Evolutionary conservation across 2,113 vertebrate species (phyloP).

Genomic region (Bucco capensis): DNA sequence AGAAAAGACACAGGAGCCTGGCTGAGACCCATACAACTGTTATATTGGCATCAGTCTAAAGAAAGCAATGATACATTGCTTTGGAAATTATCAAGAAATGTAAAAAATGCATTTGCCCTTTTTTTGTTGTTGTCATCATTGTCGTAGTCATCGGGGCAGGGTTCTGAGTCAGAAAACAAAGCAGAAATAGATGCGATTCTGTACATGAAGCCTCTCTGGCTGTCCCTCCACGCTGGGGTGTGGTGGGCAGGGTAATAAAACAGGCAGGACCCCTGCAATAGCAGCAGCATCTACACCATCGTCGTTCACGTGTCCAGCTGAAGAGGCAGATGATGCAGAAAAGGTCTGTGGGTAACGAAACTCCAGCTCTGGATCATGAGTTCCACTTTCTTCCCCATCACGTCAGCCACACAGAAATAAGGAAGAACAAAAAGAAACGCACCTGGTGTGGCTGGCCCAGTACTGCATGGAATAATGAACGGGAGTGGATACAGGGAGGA

Average conservation of each 20-base stretch:
- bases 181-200: slow-evolving; percentile 54
- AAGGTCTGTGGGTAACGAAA: slow-evolving; percentile 1
- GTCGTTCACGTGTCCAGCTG: background rate
- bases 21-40: slow-evolving; percentile 67
- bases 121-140: slow-evolving; percentile 38
- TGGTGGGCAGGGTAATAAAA: background rate
- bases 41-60: slow-evolving; percentile 67
- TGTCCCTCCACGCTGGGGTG: background rate
- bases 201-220: slow-evolving; percentile 32
- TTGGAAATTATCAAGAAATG: slow-evolving; percentile 72
- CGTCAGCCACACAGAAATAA: slow-evolving; percentile 45
- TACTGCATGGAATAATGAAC: slow-evolving; percentile 40
- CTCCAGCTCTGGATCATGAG: slow-evolving; percentile 40
- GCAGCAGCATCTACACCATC: slow-evolving; percentile 59
- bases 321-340: slow-evolving; percentile 33
- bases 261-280: slow-evolving; percentile 40
- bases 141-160: slow-evolving; percentile 54
- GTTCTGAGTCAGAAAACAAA: slow-evolving; percentile 60
- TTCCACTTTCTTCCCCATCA: slow-evolving; percentile 26
- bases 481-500: slow-evolving; percentile 51
- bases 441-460: slow-evolving; percentile 24
- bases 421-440: slow-evolving; percentile 54
- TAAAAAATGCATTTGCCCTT: slow-evolving; percentile 76
- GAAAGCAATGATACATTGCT: slow-evolving; percentile 67
- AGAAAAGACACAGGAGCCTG: slow-evolving; percentile 74